Percentiles rank a stretch among this genome's conserved stretches.
These are phyloP conservation scores for Brachionus koreanus DNA, from an alignment of 1,140 invertebrate genomes.

Conservation along the genomic window DNA sequence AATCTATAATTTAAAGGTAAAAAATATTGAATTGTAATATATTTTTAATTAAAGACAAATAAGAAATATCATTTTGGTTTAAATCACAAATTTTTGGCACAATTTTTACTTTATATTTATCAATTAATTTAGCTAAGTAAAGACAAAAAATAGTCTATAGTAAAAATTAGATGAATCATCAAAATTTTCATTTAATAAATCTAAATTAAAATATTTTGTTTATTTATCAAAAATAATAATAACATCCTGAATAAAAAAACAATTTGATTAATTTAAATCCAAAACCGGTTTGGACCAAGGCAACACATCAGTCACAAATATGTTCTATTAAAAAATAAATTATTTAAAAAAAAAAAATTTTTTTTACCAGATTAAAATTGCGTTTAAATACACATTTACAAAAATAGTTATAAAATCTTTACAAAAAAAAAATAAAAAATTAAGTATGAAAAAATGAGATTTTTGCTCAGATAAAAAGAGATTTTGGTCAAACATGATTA, in stretches of 20 bases:
- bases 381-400: constrained; percentile 5
- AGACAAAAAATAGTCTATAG: too few relatives aligned
- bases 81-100: too few relatives aligned
- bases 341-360: not conserved
- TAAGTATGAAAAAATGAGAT: not conserved
- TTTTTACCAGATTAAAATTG: not conserved
- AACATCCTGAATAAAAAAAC: not conserved
- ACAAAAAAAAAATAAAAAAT: not conserved
- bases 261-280: not conserved
- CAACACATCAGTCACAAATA: not conserved
- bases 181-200: not conserved
- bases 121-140: too few relatives aligned
- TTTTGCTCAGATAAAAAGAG: not conserved
- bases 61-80: too few relatives aligned
- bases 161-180: not conserved
- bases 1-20: too few relatives aligned
- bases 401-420: not conserved
- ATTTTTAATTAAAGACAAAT: too few relatives aligned
- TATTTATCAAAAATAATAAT: not conserved
- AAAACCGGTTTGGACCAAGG: not conserved
- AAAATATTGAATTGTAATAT: too few relatives aligned
- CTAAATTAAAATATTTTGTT: not conserved
- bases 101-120: too few relatives aligned
- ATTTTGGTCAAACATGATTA: not conserved
- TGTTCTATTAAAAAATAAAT: not conserved